Percentiles rank a stretch among this genome's conserved stretches.
phyloP scores from a whole-genome alignment of 2,113 vertebrate species.

The Strix uralensis region DNA sequence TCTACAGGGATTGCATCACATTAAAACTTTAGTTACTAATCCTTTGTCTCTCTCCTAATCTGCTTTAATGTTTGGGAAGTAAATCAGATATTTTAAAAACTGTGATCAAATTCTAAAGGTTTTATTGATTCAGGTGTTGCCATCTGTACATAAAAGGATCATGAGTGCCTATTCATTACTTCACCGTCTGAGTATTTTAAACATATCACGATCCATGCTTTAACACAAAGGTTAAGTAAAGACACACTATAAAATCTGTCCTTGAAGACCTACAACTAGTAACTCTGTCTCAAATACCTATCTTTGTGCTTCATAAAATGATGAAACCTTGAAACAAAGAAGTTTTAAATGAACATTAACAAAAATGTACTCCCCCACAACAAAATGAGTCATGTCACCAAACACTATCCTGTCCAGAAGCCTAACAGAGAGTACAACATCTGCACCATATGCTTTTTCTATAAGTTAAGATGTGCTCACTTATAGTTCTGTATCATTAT shows the following conservation, averaged over 20 bases:
- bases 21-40: neutral
- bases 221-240: conserved; percentile 29
- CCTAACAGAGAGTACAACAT: neutral
- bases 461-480: neutral
- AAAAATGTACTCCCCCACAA: neutral
- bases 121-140: conserved; percentile 11
- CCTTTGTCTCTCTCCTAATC: neutral
- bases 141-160: neutral
- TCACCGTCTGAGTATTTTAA: neutral
- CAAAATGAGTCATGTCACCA: neutral
- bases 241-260: neutral
- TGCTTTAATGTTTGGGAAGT: neutral
- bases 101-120: neutral
- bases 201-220: neutral
- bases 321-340: neutral
- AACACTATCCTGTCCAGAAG: neutral
- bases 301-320: neutral
- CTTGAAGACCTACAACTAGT: neutral
- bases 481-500: neutral
- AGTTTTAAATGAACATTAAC: neutral
- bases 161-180: neutral
- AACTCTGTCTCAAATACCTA: neutral
- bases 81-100: neutral
- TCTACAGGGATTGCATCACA: neutral
- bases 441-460: neutral